Evolutionary conservation across 2,888 invertebrate genomes (phyloP), one percentile per base, ranked within the genome.

Genomic region (Amphipyra tragopoginis): DNA sequence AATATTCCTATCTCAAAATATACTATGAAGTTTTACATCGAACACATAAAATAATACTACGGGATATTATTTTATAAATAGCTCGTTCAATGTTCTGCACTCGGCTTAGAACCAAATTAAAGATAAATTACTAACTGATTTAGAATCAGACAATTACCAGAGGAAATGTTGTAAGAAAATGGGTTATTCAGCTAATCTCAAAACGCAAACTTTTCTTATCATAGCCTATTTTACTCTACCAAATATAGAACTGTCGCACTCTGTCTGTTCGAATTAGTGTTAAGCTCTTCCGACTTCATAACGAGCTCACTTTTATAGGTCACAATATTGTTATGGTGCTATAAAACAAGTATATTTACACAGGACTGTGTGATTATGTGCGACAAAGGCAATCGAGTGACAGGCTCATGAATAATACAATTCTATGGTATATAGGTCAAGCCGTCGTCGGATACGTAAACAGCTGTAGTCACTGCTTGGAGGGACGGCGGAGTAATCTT

Each of bases 371-470:
- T 65, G 66, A 75, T 65, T 69, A 71, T 76, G 65, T 70, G 65
- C 77, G 71, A 80, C 79, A 80, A 82, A 83, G 79, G 73, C 81
- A 82, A 75, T 79, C 72, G 81, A 85, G 82, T 83, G 86, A 85
- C 80, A 79, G 72, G 64, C 78, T 87, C 84, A 87, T 91, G 89
- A 92, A 91, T 89, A 90, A 90, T 88, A 88, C 89, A 86, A 87
- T 89, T 88, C 86, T 89, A 79, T 80, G 81, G 87, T 88, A 91
- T 89, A 90, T 93, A 85, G 93, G 92, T 91, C 92, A 90, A 76
- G 83, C 81, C 80, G 82, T 64, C 82, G 80, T 72, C 82, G 83
- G 85, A 85, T 84, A 83, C 79, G 86, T 88, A 86, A 87, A 87
- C 88, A 88, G 82, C 80, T 82, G 82, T 79, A 84, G 82, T 75